Conservation (phyloP, 2,888 invertebrate genomes). For the Sipha maydis region DNA sequence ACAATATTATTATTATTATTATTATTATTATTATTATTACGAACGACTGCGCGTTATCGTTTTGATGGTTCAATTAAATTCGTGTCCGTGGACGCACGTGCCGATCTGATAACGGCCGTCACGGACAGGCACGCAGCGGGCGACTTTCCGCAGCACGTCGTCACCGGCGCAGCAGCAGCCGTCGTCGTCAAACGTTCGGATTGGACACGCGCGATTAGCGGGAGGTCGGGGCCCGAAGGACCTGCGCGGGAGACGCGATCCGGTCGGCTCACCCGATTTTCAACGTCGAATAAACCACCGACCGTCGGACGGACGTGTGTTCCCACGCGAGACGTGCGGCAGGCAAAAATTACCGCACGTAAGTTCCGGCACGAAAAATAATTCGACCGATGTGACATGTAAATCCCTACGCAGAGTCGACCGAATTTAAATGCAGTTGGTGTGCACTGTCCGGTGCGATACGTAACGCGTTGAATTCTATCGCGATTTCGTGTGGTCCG, state of each 20-base stretch:
- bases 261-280: too few relatives aligned
- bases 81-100: slow-evolving; percentile 6
- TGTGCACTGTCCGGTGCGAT: neutral
- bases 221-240: neutral
- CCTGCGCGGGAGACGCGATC: too few relatives aligned
- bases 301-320: neutral
- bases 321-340: neutral
- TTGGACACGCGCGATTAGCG: neutral
- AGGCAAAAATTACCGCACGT: neutral
- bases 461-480: neutral
- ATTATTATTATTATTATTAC: neutral
- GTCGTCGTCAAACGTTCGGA: neutral
- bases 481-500: too few relatives aligned
- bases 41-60: neutral
- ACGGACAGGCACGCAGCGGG: slow-evolving; percentile 43
- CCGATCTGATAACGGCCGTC: slow-evolving; percentile 40
- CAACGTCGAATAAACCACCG: too few relatives aligned
- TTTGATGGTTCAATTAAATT: slow-evolving; percentile 54
- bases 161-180: neutral
- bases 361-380: neutral
- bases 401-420: too few relatives aligned
- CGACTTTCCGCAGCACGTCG: slow-evolving; percentile 51
- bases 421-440: too few relatives aligned
- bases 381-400: neutral
- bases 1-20: neutral